phyloP scores from a whole-genome alignment of 2,113 vertebrate genomes.

The Chaetodon auriga region DNA sequence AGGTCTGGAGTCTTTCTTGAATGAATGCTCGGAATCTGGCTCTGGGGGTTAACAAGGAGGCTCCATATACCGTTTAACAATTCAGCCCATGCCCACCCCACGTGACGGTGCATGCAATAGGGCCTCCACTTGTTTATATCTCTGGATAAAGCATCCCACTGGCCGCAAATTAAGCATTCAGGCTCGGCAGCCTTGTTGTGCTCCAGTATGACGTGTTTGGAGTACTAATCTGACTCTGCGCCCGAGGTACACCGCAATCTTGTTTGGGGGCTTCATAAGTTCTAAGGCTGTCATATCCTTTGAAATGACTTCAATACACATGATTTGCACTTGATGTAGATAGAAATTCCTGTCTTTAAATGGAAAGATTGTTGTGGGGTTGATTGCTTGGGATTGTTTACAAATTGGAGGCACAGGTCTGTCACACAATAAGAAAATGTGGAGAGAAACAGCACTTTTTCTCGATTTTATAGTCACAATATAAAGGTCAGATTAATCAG shows the following conservation, averaged over 20 bases:
- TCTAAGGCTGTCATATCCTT: conserved; percentile 63
- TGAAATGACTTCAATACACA: conserved; percentile 61
- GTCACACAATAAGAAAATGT: conserved; percentile 24
- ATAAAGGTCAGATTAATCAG: conserved; percentile 29
- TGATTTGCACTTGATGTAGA: conserved; percentile 40
- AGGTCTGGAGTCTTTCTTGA: conserved; percentile 76
- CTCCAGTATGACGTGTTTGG: conserved; percentile 78
- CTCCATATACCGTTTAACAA: conserved; percentile 78
- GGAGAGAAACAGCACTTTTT: neutral
- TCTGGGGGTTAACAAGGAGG: conserved; percentile 82
- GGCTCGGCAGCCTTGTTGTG: conserved; percentile 79
- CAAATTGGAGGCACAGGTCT: conserved; percentile 22
- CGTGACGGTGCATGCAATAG: conserved; percentile 80
- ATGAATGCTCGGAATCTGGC: conserved; percentile 75
- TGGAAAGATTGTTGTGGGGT: neutral
- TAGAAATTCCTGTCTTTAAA: conserved; percentile 25
- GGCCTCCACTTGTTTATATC: conserved; percentile 82
- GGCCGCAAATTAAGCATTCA: conserved; percentile 85
- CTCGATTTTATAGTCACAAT: neutral
- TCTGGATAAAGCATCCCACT: conserved; percentile 81
- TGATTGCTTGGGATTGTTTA: conserved; percentile 6
- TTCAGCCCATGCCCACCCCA: conserved; percentile 77
- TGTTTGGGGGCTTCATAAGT: conserved; percentile 69
- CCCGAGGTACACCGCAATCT: conserved; percentile 70
- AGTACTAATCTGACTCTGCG: conserved; percentile 71